Percentiles rank a stretch among this genome's conserved stretches.
Conservation (phyloP, 2,113 vertebrate species). For the Syngnathus scovelli region DNA sequence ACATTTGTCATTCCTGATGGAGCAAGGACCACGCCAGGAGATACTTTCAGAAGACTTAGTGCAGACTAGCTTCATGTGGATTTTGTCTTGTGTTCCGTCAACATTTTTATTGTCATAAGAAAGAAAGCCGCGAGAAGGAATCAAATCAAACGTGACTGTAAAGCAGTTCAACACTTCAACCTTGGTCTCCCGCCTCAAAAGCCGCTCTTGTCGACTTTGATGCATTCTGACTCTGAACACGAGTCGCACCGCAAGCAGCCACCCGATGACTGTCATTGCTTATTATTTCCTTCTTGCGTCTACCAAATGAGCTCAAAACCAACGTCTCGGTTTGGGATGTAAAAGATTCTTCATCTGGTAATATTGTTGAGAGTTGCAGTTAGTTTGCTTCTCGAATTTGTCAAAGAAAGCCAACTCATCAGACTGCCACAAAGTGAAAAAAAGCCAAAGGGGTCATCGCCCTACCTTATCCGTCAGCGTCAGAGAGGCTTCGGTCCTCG, state of each 20-base stretch:
- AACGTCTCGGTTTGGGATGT: background rate
- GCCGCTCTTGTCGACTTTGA: background rate
- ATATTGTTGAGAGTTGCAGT: background rate
- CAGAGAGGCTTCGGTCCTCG: slow-evolving; percentile 30
- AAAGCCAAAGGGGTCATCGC: slow-evolving; percentile 13
- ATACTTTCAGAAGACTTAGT: background rate
- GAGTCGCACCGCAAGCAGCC: background rate
- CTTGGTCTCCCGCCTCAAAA: background rate
- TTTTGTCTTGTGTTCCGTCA: background rate
- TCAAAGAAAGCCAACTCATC: background rate
- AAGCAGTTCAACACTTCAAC: background rate
- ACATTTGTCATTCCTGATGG: background rate
- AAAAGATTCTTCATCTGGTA: background rate
- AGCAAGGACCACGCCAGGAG: background rate
- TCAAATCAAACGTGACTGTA: background rate
- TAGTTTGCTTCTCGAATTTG: background rate
- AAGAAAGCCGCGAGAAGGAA: background rate
- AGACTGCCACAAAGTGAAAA: background rate
- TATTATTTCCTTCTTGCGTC: background rate
- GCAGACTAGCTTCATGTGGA: background rate
- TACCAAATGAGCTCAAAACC: background rate
- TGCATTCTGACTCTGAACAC: background rate
- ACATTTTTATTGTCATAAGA: background rate
- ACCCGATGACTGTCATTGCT: background rate
- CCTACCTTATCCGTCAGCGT: slow-evolving; percentile 57